Percentiles rank a stretch among this genome's conserved stretches.
phyloP scores from a whole-genome alignment of 2,888 invertebrate genomes.

The Epirrhoe alternata region DNA sequence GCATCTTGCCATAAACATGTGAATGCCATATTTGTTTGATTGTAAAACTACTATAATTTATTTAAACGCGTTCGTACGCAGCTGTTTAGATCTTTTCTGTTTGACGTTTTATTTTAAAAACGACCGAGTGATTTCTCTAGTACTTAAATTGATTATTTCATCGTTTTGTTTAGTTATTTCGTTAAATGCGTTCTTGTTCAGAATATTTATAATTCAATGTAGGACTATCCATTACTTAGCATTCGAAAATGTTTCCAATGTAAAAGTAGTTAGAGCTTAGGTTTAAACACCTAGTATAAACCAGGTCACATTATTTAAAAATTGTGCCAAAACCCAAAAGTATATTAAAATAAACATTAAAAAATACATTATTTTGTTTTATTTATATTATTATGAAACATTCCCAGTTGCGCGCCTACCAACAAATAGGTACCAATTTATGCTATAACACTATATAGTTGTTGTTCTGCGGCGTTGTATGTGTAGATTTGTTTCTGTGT shows the following conservation, averaged over 20 bases:
- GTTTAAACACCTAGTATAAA: conserved; percentile 81
- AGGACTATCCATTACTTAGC: conserved; percentile 55
- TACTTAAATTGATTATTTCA: conserved; percentile 49
- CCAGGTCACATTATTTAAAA: conserved; percentile 83
- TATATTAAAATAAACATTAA: conserved; percentile 81
- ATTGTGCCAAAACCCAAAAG: conserved; percentile 85
- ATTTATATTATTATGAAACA: conserved; percentile 11
- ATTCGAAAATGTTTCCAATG: conserved; percentile 68
- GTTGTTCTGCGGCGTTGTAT: too few relatives aligned
- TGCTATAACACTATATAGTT: too few relatives aligned
- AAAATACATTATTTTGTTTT: conserved; percentile 60
- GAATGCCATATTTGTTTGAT: conserved; percentile 45
- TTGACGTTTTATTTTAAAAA: conserved; percentile 37
- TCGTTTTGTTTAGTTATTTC: conserved; percentile 44
- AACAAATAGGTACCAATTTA: neutral
- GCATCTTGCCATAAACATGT: conserved; percentile 50
- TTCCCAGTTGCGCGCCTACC: neutral
- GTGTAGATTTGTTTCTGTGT: too few relatives aligned
- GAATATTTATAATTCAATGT: conserved; percentile 47
- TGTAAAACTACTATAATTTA: conserved; percentile 35
- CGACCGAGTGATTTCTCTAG: conserved; percentile 46
- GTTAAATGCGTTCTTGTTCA: conserved; percentile 50
- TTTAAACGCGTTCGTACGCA: conserved; percentile 17
- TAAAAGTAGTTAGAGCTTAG: conserved; percentile 78
- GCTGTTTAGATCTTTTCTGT: conserved; percentile 37